phyloP scores from a whole-genome alignment of 2,888 invertebrate genomes.

The Dastarcus helophoroides region DNA sequence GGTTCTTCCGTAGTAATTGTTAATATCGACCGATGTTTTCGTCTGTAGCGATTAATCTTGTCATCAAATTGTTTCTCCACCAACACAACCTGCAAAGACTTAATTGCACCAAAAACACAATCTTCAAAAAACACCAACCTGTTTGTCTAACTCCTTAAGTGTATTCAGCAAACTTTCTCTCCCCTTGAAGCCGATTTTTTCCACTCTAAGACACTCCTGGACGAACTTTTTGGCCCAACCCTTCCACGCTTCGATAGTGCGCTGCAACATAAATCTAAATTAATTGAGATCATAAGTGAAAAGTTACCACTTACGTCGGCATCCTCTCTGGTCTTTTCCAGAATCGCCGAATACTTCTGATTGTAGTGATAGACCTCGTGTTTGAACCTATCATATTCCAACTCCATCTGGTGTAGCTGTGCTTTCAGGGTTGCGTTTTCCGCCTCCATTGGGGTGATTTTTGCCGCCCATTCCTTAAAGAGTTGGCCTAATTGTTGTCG shows the following conservation, averaged over 20 bases:
- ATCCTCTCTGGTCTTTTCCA: slow-evolving; percentile 5
- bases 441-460: slow-evolving; percentile 12
- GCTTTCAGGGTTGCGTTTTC: slow-evolving; percentile 8
- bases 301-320: slow-evolving; percentile 7
- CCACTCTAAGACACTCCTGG: slow-evolving; percentile 8
- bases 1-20: no score
- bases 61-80: slow-evolving; percentile 10
- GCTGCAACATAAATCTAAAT: slow-evolving; percentile 7
- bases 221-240: slow-evolving; percentile 10
- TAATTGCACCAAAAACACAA: neutral
- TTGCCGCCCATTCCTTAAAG: slow-evolving; percentile 21
- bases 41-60: slow-evolving; percentile 10
- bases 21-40: no score
- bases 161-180: slow-evolving; percentile 7
- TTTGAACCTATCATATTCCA: slow-evolving; percentile 4
- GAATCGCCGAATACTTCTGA: slow-evolving; percentile 2
- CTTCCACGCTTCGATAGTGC: slow-evolving; percentile 10
- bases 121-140: slow-evolving; percentile 4
- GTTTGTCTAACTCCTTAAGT: slow-evolving; percentile 5
- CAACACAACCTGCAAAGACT: slow-evolving; percentile 7
- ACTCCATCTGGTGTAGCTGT: slow-evolving; percentile 4
- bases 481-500: slow-evolving; percentile 21
- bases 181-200: slow-evolving; percentile 8
- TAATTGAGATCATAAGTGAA: no score
- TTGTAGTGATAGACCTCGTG: slow-evolving; percentile 4